A percentile compares a stretch with the other conserved stretches of the same genome.
Conservation (phyloP, 2,888 invertebrate genomes). For the Leptinotarsa rubiginosa region DNA sequence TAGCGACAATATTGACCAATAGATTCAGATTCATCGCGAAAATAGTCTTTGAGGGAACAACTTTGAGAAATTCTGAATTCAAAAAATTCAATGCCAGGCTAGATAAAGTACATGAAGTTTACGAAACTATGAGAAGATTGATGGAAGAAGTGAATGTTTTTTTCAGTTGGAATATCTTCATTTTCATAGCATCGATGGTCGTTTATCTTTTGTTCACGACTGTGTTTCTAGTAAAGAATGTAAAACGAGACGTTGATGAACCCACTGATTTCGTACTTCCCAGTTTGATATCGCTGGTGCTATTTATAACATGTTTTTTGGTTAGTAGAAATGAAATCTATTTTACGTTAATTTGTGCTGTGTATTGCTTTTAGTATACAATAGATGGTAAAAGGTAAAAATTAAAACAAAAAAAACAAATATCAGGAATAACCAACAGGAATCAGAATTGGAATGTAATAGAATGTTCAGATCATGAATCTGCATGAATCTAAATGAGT, state of each 20-base stretch:
- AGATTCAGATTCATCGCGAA: background rate
- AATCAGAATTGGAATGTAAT: too few relatives aligned
- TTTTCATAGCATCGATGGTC: background rate
- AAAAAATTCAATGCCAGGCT: background rate
- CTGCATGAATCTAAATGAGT: too few relatives aligned
- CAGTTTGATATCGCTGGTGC: background rate
- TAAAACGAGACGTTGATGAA: background rate
- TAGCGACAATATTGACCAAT: background rate
- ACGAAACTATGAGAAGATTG: conserved; percentile 1
- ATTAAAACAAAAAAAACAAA: too few relatives aligned
- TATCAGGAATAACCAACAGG: too few relatives aligned
- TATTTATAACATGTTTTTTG: background rate
- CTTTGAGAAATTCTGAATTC: background rate
- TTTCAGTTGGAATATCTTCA: background rate
- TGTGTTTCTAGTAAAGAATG: background rate
- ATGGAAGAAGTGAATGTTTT: background rate
- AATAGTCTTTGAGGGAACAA: background rate
- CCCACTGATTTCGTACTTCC: background rate
- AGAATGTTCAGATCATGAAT: too few relatives aligned
- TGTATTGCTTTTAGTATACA: too few relatives aligned
- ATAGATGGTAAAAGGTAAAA: too few relatives aligned
- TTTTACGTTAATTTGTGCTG: too few relatives aligned
- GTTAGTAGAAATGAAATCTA: background rate
- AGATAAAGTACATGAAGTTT: conserved; percentile 7
- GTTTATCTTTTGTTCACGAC: background rate